Evolutionary conservation across 1,140 invertebrate species (phyloP).

Genomic region (Brevipalpus yothersi): DNA sequence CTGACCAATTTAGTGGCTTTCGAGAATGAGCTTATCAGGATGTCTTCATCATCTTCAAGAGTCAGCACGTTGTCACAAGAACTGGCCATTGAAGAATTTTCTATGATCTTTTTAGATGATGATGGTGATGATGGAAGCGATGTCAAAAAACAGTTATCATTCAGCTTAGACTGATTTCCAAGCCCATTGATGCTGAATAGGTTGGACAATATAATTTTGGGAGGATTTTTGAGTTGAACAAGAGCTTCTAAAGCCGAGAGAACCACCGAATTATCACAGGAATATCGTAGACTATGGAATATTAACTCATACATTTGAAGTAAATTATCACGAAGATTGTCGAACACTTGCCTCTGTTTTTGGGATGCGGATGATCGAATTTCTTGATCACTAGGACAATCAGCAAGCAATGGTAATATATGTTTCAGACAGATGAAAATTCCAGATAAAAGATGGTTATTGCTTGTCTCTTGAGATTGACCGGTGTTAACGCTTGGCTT

Average conservation of each 20-base stretch:
- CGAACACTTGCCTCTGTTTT: conserved; percentile 21
- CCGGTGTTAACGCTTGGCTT: neutral
- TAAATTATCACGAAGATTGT: conserved; percentile 7
- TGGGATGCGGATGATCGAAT: neutral
- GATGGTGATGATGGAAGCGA: neutral
- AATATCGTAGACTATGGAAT: conserved; percentile 37
- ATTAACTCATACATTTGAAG: conserved; percentile 53
- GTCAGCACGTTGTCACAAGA: neutral
- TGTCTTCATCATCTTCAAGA: neutral
- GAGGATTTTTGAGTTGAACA: conserved; percentile 36
- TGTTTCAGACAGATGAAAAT: conserved; percentile 4
- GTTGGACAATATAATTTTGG: conserved; percentile 29
- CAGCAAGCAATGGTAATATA: neutral
- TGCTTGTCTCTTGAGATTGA: neutral
- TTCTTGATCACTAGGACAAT: neutral
- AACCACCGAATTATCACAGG: conserved; percentile 18
- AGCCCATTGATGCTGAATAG: conserved; percentile 31
- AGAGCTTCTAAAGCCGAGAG: conserved; percentile 56
- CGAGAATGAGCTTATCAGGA: neutral
- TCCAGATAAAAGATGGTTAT: neutral
- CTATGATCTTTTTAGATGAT: neutral
- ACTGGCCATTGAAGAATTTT: neutral
- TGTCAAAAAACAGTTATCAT: neutral
- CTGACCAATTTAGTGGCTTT: neutral
- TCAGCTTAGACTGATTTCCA: conserved; percentile 13